Percentiles rank a stretch among this genome's conserved stretches.
phyloP scores from a whole-genome alignment of 2,113 vertebrate species.

The Xerus inauris region DNA sequence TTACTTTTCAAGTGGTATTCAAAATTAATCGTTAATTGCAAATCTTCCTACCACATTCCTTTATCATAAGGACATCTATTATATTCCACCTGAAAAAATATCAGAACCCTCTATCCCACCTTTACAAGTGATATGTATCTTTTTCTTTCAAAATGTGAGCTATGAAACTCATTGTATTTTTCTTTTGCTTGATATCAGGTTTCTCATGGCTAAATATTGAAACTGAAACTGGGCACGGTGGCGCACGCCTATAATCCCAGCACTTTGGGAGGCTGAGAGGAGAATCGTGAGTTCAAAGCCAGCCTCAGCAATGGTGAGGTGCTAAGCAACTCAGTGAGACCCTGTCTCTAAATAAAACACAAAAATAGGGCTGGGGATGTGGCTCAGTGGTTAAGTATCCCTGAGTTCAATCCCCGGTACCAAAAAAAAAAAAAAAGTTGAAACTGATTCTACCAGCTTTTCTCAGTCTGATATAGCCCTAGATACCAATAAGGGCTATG shows the following conservation, averaged over 20 bases:
- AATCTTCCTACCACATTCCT: neutral
- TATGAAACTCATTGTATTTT: neutral
- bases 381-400: too few species aligned
- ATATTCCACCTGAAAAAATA: constrained; percentile 8
- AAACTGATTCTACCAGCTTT: neutral
- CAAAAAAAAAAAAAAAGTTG: too few species aligned
- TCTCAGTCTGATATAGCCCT: neutral
- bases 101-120: neutral
- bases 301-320: too few species aligned
- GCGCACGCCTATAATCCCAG: too few species aligned
- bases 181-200: constrained; percentile 20
- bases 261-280: too few species aligned
- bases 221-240: too few species aligned
- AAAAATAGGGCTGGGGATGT: too few species aligned
- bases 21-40: neutral
- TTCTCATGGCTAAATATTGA: constrained; percentile 11
- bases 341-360: too few species aligned
- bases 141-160: constrained; percentile 1
- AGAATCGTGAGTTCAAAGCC: too few species aligned
- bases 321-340: too few species aligned
- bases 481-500: neutral
- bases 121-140: neutral
- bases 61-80: neutral
- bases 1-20: neutral
- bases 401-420: too few species aligned